Conservation (phyloP, 2,888 invertebrate species). For the Machimus rusticus region DNA sequence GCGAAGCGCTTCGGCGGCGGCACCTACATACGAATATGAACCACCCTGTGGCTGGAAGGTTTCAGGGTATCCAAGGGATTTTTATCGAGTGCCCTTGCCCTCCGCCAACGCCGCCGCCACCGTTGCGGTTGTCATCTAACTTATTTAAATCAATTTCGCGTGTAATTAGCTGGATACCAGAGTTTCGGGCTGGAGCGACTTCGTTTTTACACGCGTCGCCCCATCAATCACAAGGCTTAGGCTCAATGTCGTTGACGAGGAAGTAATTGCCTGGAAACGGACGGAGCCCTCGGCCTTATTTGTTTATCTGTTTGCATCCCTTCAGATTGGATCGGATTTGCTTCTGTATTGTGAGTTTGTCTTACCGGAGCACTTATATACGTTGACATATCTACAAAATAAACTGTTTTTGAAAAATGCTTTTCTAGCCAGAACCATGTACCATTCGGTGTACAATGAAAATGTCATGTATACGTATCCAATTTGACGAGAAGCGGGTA, state of each 20-base stretch:
- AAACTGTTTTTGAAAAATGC: neutral
- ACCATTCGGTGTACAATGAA: too few species aligned
- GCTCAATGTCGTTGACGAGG: conserved; percentile 34
- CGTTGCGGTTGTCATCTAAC: neutral
- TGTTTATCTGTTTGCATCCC: neutral
- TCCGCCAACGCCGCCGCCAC: neutral
- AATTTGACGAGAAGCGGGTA: too few species aligned
- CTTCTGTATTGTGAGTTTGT: neutral
- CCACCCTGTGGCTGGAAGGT: neutral
- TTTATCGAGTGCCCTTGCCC: neutral
- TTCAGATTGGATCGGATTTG: neutral
- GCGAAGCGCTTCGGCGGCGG: neutral
- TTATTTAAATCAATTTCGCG: conserved; percentile 22
- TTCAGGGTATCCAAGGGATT: neutral
- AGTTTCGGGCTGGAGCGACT: neutral
- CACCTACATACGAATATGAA: neutral
- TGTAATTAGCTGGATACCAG: conserved; percentile 11
- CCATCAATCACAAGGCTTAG: conserved; percentile 33
- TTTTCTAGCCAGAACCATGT: neutral
- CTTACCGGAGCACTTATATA: neutral
- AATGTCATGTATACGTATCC: too few species aligned
- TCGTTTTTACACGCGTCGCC: neutral
- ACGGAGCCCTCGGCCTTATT: neutral
- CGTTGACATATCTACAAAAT: neutral
- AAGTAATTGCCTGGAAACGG: conserved; percentile 33